phyloP scores from a whole-genome alignment of 2,113 vertebrate species.

The Poecilia latipinna region DNA sequence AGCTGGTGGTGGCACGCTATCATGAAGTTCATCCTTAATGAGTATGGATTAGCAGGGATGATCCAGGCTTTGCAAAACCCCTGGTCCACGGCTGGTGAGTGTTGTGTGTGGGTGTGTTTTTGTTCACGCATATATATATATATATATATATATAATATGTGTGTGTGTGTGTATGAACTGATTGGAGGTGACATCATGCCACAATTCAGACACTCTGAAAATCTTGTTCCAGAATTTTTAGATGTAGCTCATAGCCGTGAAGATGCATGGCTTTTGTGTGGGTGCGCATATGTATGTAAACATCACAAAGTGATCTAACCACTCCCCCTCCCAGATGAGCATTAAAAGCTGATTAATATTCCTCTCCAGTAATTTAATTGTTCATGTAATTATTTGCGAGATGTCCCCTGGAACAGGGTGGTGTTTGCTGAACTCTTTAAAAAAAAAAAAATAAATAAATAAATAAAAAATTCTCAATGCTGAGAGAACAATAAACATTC shows the following conservation, averaged over 20 bases:
- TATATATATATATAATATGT: too few relatives aligned
- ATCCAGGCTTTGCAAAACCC: slow-evolving; percentile 80
- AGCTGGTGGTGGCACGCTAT: slow-evolving; percentile 70
- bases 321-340: slow-evolving; percentile 40
- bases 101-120: slow-evolving; percentile 20
- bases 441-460: too few relatives aligned
- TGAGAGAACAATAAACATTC: slow-evolving; percentile 11
- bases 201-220: slow-evolving; percentile 60
- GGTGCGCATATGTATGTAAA: not conserved
- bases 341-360: slow-evolving; percentile 71
- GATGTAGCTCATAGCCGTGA: slow-evolving; percentile 37
- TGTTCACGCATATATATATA: slow-evolving; percentile 7
- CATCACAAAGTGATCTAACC: not conserved
- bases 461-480: not conserved
- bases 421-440: slow-evolving; percentile 33
- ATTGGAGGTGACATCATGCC: slow-evolving; percentile 35
- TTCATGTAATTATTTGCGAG: slow-evolving; percentile 57
- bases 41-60: slow-evolving; percentile 83
- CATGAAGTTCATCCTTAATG: slow-evolving; percentile 84
- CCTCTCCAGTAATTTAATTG: slow-evolving; percentile 57
- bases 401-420: slow-evolving; percentile 42
- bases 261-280: slow-evolving; percentile 25
- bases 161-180: not conserved
- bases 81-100: slow-evolving; percentile 57
- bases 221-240: slow-evolving; percentile 66